Conservation (phyloP, 1,140 invertebrate species). For the Diuraphis noxia region DNA sequence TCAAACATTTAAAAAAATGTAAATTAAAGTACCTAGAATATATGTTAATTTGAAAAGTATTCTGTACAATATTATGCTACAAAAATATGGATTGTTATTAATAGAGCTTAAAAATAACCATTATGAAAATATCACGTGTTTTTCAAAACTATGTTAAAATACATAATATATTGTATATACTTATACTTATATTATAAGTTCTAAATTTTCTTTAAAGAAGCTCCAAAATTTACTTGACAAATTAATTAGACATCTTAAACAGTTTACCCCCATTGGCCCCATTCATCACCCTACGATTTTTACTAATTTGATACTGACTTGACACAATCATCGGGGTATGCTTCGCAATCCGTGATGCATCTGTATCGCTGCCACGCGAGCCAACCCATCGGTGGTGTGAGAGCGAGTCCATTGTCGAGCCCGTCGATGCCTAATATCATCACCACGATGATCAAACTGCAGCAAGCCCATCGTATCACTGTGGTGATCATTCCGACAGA, state of each 20-base stretch:
- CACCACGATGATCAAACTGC: background rate
- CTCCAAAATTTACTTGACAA: background rate
- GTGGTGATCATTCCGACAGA: background rate
- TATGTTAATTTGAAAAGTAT: no score
- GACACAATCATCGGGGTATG: conserved; percentile 72
- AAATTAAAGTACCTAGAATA: no score
- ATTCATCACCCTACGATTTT: background rate
- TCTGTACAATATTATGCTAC: no score
- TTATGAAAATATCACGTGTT: background rate
- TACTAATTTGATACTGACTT: conserved; percentile 60
- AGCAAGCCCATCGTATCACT: background rate
- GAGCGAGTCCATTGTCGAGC: conserved; percentile 66
- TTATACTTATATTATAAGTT: no score
- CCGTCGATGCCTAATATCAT: background rate
- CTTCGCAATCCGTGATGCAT: conserved; percentile 71
- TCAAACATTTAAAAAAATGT: background rate
- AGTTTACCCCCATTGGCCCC: background rate
- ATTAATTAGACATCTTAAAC: background rate
- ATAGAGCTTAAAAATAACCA: background rate
- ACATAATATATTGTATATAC: background rate
- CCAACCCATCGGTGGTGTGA: conserved; percentile 77
- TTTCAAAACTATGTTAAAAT: background rate
- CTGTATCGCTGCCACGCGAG: conserved; percentile 75
- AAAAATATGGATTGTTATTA: background rate
- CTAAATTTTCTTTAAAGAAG: background rate